A percentile compares a stretch with the other conserved stretches of the same genome.
Evolutionary conservation across 2,797 vertebrate species (phyloP).

Genomic region (Malurus splendens): DNA sequence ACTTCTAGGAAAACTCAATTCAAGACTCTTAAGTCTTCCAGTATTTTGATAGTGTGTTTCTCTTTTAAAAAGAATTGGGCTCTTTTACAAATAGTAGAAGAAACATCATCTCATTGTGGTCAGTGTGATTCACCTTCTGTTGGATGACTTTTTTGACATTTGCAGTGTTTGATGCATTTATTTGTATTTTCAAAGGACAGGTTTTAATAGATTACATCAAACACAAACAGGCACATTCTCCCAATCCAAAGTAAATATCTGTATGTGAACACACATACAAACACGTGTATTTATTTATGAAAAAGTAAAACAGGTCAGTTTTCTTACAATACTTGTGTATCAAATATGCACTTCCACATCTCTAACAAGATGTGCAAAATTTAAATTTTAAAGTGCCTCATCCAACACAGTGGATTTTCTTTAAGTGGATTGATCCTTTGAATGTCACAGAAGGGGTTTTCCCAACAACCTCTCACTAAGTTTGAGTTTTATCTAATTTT

Average conservation of each 20-base stretch:
- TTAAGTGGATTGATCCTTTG: background rate
- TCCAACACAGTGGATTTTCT: background rate
- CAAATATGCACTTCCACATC: background rate
- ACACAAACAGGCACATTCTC: background rate
- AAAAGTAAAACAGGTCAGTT: background rate
- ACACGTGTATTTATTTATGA: background rate
- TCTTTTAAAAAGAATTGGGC: background rate
- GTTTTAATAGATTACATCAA: background rate
- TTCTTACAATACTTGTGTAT: background rate
- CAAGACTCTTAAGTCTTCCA: background rate
- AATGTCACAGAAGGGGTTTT: background rate
- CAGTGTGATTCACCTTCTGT: background rate
- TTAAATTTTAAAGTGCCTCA: background rate
- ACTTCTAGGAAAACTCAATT: constrained; percentile 15
- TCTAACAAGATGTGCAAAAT: background rate
- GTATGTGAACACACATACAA: background rate
- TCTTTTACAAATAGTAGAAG: background rate
- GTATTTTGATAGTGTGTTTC: background rate
- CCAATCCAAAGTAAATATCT: background rate
- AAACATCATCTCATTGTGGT: background rate
- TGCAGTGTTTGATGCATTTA: background rate
- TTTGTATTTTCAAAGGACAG: background rate
- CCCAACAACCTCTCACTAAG: background rate
- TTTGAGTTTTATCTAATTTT: background rate
- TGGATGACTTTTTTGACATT: background rate